These are phyloP conservation scores for Nothobranchius kuhntae DNA, from an alignment of 2,113 vertebrate genomes.

Conservation along the genomic window DNA sequence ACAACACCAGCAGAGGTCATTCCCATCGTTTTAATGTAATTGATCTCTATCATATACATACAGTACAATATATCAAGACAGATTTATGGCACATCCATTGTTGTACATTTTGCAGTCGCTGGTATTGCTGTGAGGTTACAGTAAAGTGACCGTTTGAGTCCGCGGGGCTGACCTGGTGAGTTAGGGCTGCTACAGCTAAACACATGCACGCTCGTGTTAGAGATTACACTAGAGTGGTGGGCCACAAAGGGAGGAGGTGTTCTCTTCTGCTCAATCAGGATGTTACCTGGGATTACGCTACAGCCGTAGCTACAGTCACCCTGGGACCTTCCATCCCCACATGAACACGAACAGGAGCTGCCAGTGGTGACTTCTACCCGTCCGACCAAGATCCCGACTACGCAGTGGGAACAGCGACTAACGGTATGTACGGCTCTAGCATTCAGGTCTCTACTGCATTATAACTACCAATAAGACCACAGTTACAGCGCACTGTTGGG, in stretches of 20 bases:
- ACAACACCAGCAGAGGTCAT: background rate
- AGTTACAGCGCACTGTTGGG: slow-evolving; percentile 53
- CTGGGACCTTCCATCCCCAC: slow-evolving; percentile 11
- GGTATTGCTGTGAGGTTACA: slow-evolving; percentile 75
- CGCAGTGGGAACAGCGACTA: slow-evolving; percentile 49
- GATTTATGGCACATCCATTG: slow-evolving; percentile 75
- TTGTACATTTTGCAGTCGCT: slow-evolving; percentile 76
- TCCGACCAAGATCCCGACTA: slow-evolving; percentile 39
- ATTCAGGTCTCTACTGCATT: slow-evolving; percentile 62
- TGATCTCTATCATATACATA: slow-evolving; percentile 78
- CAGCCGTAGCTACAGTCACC: slow-evolving; percentile 70
- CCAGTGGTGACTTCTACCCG: slow-evolving; percentile 3
- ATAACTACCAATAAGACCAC: slow-evolving; percentile 65
- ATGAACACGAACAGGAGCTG: slow-evolving; percentile 32
- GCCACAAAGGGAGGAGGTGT: slow-evolving; percentile 53
- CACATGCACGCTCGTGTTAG: slow-evolving; percentile 74
- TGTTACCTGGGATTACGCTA: slow-evolving; percentile 64
- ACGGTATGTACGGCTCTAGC: slow-evolving; percentile 53
- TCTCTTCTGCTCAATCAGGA: slow-evolving; percentile 31
- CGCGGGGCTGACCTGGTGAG: slow-evolving; percentile 55
- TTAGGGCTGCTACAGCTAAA: slow-evolving; percentile 69
- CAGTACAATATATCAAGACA: slow-evolving; percentile 78
- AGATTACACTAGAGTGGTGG: slow-evolving; percentile 59
- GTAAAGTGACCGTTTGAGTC: slow-evolving; percentile 65
- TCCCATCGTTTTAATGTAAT: slow-evolving; percentile 70